A percentile compares a stretch with the other conserved stretches of the same genome.
These are phyloP conservation scores for Cephus cinctus DNA, from an alignment of 1,140 invertebrate species.

Conservation along the genomic window DNA sequence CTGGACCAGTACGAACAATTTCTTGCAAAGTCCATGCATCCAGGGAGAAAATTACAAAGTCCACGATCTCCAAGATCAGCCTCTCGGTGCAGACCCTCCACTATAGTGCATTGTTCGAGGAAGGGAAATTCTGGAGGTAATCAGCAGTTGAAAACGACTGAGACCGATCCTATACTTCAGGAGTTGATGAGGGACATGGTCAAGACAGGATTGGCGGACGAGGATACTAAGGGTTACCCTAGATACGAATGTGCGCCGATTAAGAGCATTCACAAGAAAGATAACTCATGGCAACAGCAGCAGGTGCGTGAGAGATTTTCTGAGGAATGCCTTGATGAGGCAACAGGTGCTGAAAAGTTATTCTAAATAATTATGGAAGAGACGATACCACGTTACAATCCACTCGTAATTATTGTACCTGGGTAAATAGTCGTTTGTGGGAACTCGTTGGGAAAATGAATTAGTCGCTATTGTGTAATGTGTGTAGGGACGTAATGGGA, in stretches of 20 bases:
- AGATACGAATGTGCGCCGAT: background rate
- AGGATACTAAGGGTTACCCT: background rate
- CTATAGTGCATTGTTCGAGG: constrained; percentile 2
- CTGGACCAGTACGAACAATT: constrained; percentile 17
- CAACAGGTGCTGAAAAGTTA: no score
- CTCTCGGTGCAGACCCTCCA: background rate
- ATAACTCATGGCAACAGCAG: background rate
- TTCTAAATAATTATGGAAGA: no score
- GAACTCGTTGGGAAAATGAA: no score
- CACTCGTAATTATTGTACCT: no score
- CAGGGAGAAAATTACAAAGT: constrained; percentile 15
- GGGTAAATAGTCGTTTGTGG: no score
- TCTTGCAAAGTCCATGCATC: background rate
- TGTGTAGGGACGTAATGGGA: no score
- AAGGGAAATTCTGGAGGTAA: background rate
- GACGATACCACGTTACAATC: no score
- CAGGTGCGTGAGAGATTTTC: background rate
- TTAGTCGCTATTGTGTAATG: no score
- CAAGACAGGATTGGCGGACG: background rate
- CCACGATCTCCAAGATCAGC: constrained; percentile 10
- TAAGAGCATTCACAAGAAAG: background rate
- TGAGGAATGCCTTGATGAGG: background rate
- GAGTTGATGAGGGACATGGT: no score
- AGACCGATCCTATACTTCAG: background rate
- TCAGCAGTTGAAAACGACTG: background rate